A percentile compares a stretch with the other conserved stretches of the same genome.
These are phyloP conservation scores for Arrhopalites spinosus DNA, from an alignment of 2,888 invertebrate species.

Conservation along the genomic window DNA sequence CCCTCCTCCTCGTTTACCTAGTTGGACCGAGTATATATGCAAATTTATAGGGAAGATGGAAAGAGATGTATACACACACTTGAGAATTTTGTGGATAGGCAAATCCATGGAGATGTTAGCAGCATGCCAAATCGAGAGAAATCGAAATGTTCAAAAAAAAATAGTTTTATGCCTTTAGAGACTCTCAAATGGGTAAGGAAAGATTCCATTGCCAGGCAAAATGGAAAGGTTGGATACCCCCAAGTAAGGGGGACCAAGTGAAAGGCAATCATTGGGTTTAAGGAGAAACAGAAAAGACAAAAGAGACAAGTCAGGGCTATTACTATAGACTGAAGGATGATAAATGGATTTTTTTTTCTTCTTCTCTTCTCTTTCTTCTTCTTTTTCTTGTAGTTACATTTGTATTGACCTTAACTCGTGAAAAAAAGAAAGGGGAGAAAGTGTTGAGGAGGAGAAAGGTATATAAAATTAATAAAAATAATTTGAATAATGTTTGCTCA, in stretches of 20 bases:
- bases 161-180: no score
- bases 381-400: no score
- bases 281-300: conserved; percentile 26
- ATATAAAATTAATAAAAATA: no score
- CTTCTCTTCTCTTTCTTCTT: neutral
- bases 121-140: conserved; percentile 3
- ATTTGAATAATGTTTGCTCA: no score
- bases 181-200: neutral
- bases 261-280: neutral
- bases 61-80: neutral
- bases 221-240: neutral
- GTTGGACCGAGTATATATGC: neutral
- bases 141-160: neutral
- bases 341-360: conserved; percentile 29
- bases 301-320: conserved; percentile 34
- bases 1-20: no score
- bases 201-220: no score
- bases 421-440: no score
- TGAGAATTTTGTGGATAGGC: neutral
- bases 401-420: no score
- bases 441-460: no score
- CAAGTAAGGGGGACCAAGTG: neutral
- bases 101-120: conserved; percentile 10
- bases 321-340: conserved; percentile 22
- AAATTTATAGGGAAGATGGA: neutral